These are phyloP conservation scores for Rana temporaria DNA, from an alignment of 2,113 vertebrate genomes.

Conservation along the genomic window DNA sequence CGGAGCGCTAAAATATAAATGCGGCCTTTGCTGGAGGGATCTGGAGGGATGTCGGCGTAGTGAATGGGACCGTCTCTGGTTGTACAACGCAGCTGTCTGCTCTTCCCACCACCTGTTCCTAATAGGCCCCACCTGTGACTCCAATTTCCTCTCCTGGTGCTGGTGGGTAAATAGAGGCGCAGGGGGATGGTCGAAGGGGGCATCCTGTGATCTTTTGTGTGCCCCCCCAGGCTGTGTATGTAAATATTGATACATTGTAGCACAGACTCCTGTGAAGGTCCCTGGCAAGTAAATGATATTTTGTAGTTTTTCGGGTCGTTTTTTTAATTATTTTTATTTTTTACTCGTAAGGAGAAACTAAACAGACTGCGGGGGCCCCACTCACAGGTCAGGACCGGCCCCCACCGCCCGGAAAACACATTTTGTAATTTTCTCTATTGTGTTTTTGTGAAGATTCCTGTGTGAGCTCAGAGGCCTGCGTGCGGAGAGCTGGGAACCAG, in stretches of 20 bases:
- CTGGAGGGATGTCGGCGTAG: background rate
- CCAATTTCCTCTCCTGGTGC: background rate
- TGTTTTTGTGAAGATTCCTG: background rate
- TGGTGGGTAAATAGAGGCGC: constrained; percentile 8
- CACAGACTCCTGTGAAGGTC: background rate
- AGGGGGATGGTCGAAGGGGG: constrained; percentile 7
- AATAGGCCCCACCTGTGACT: constrained; percentile 43
- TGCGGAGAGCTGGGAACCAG: background rate
- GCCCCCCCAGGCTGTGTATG: background rate
- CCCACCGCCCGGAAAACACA: background rate
- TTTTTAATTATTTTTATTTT: no score
- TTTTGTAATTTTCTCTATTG: background rate
- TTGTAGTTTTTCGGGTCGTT: no score
- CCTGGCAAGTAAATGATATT: background rate
- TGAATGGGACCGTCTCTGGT: constrained; percentile 1
- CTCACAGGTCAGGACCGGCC: no score
- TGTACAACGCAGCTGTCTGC: constrained; percentile 21
- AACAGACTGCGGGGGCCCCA: background rate
- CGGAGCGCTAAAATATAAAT: no score
- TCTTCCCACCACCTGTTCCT: constrained; percentile 32
- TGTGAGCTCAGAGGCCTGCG: background rate
- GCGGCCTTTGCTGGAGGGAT: no score
- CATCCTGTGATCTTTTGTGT: background rate
- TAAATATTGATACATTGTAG: background rate
- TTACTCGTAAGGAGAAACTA: background rate